A percentile compares a stretch with the other conserved stretches of the same genome.
Conservation (phyloP, 2,113 vertebrate genomes). For the Atlantisia rogersi region DNA sequence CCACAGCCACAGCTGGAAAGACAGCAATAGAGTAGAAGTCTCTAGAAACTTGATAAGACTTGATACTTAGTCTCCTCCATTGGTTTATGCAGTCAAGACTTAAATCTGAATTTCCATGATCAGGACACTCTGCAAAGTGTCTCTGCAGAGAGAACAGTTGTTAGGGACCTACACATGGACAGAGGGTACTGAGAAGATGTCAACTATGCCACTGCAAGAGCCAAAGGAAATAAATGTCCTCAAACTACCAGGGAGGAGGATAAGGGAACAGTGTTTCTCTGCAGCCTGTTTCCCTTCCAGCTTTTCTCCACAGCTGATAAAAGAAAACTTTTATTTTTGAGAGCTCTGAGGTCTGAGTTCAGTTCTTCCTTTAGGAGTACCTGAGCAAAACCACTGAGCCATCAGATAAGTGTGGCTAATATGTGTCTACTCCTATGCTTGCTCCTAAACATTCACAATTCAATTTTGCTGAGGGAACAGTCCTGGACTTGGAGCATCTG, state of each 20-base stretch:
- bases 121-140: background rate
- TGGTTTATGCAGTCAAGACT: background rate
- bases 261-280: background rate
- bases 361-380: background rate
- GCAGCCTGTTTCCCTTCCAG: background rate
- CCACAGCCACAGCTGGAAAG: accelerated
- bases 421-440: accelerated
- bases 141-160: background rate
- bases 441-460: background rate
- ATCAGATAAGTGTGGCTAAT: background rate
- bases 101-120: background rate
- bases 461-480: background rate
- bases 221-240: background rate
- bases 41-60: background rate
- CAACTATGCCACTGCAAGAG: background rate
- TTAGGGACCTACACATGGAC: background rate
- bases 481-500: background rate
- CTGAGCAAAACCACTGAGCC: background rate
- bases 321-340: background rate
- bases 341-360: background rate
- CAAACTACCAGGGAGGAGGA: background rate
- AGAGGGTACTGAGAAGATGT: background rate
- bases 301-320: background rate
- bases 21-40: background rate
- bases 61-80: background rate